A percentile compares a stretch with the other conserved stretches of the same genome.
These are phyloP conservation scores for Bursaphelenchus okinawaensis DNA, from an alignment of 2,888 invertebrate species.

Conservation along the genomic window DNA sequence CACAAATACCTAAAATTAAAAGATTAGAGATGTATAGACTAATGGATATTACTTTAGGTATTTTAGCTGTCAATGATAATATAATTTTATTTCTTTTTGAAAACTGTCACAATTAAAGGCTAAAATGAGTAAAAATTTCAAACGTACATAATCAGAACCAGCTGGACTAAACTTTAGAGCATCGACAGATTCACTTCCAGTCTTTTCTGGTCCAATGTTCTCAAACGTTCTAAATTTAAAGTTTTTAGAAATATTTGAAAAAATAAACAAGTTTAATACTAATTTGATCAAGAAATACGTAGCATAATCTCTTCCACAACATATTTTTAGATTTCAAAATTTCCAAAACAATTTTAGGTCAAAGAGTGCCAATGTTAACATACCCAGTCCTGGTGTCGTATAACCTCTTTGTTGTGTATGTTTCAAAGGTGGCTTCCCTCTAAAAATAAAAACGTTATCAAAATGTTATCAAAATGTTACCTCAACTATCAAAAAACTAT, in stretches of 20 bases:
- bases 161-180: slow-evolving; percentile 40
- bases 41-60: too few relatives aligned
- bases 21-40: too few relatives aligned
- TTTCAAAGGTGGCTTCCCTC: not conserved
- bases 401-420: slow-evolving; percentile 16
- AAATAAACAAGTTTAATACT: not conserved
- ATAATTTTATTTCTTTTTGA: too few relatives aligned
- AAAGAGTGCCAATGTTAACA: too few relatives aligned
- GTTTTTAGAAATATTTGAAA: too few relatives aligned
- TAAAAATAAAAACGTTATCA: not conserved
- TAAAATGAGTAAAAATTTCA: not conserved
- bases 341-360: too few relatives aligned
- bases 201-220: slow-evolving; percentile 33
- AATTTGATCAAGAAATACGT: too few relatives aligned
- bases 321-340: too few relatives aligned
- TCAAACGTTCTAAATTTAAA: slow-evolving; percentile 33
- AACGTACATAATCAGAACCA: slow-evolving; percentile 40
- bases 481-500: not conserved
- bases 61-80: too few relatives aligned
- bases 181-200: slow-evolving; percentile 33
- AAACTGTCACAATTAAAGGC: too few relatives aligned
- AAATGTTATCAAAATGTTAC: not conserved
- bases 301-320: too few relatives aligned
- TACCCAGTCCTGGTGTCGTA: slow-evolving; percentile 21
- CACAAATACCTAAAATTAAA: slow-evolving; percentile 56